These are phyloP conservation scores for Hoplias malabaricus DNA, from an alignment of 2,113 vertebrate genomes.

Conservation along the genomic window DNA sequence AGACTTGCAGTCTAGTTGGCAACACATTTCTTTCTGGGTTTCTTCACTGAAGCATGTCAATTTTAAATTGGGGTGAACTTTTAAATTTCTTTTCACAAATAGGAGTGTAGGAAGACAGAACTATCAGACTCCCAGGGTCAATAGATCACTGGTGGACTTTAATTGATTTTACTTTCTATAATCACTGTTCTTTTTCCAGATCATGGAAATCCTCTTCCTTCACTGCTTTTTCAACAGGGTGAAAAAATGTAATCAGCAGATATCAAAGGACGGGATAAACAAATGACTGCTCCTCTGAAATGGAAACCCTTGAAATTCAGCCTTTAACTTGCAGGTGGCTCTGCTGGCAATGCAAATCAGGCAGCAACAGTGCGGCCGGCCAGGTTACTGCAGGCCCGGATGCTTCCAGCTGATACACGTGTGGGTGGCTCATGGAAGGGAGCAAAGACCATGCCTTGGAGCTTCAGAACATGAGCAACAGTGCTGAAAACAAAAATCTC, in stretches of 20 bases:
- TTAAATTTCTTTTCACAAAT: conserved; percentile 31
- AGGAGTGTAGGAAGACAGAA: conserved; percentile 24
- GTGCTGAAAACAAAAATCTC: conserved; percentile 32
- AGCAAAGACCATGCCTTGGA: conserved; percentile 15
- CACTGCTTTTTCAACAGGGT: conserved; percentile 46
- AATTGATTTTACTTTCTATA: conserved; percentile 37
- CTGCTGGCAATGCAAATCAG: conserved; percentile 41
- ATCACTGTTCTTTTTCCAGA: conserved; percentile 28
- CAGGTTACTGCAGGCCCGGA: conserved; percentile 35
- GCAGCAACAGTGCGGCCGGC: conserved; percentile 18
- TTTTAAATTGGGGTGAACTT: conserved; percentile 14
- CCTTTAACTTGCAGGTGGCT: conserved; percentile 41
- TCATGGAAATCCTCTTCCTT: conserved; percentile 67
- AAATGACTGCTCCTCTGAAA: conserved; percentile 55
- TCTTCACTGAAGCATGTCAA: conserved; percentile 20
- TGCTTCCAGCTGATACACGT: conserved; percentile 21
- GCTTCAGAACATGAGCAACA: conserved; percentile 12
- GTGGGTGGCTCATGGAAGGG: conserved; percentile 4
- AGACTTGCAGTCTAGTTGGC: conserved; percentile 27
- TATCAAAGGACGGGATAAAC: conserved; percentile 50
- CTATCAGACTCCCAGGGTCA: conserved; percentile 31
- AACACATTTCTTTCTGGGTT: conserved; percentile 28
- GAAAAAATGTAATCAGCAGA: conserved; percentile 61
- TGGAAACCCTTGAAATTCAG: conserved; percentile 44
- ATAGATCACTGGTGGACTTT: conserved; percentile 4